A percentile compares a stretch with the other conserved stretches of the same genome.
Conservation (phyloP, 2,888 invertebrate genomes). For the Diarsia rubi region DNA sequence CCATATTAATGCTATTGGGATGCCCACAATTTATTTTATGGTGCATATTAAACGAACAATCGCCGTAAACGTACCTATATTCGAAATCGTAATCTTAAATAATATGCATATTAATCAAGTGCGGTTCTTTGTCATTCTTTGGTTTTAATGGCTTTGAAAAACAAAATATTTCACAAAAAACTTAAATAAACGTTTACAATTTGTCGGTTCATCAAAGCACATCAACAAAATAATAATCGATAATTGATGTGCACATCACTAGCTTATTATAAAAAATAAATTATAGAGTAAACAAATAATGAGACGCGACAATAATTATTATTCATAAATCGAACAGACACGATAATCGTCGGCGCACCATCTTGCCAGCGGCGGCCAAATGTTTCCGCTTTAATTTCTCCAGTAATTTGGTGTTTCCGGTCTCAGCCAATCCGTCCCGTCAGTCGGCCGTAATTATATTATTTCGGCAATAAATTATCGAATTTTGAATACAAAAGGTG, state of each 20-base stretch:
- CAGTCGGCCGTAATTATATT: slow-evolving; percentile 90
- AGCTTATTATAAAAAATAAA: slow-evolving; percentile 44
- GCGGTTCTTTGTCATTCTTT: slow-evolving; percentile 41
- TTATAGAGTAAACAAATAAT: slow-evolving; percentile 79
- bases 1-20: slow-evolving; percentile 51
- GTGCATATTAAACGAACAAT: slow-evolving; percentile 48
- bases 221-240: slow-evolving; percentile 53
- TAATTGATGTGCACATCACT: slow-evolving; percentile 53
- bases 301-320: slow-evolving; percentile 83
- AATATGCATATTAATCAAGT: slow-evolving; percentile 63
- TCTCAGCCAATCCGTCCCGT: slow-evolving; percentile 89
- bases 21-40: slow-evolving; percentile 57
- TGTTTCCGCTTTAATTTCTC: slow-evolving; percentile 91
- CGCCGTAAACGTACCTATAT: slow-evolving; percentile 40
- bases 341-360: slow-evolving; percentile 87
- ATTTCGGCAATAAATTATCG: slow-evolving; percentile 91
- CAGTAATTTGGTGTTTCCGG: slow-evolving; percentile 90
- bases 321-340: slow-evolving; percentile 88
- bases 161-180: slow-evolving; percentile 35
- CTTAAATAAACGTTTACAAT: slow-evolving; percentile 19
- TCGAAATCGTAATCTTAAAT: slow-evolving; percentile 48
- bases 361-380: slow-evolving; percentile 91
- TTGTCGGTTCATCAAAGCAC: slow-evolving; percentile 33
- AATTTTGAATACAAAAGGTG: slow-evolving; percentile 89
- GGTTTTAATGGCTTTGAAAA: slow-evolving; percentile 33